Evolutionary conservation across 2,113 vertebrate genomes (phyloP), one percentile per base, ranked within the genome.

Genomic region (Phalacrocorax brasilianus): DNA sequence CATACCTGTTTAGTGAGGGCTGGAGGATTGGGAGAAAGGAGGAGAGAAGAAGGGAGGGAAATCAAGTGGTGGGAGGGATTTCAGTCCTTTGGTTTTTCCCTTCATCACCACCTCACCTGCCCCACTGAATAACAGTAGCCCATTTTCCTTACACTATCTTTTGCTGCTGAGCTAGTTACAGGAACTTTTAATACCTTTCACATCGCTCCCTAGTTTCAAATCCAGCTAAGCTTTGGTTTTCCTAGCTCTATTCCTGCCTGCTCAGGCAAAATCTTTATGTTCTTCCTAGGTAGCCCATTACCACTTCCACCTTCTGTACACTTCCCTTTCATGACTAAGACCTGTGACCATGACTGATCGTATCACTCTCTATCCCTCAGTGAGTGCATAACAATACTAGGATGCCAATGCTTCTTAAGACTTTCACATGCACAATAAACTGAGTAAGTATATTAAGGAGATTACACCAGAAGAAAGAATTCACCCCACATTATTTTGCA

Each of bases 261-360:
- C 16, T 68, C 11, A 30, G 44, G 19, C 17, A 55, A 81, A 78
- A 45, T 33, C 16, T 52, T 77, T 50, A 27, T 8, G 6, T 47
- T 80, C 4, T 63, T 68, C 63, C 5, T 17, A 68, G 33, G 67
- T 45, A 89, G 16, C 14, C 17, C 6, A 14, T n/a, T 78, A 15
- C 6, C 26, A 40, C 14, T 94, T 62, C 26, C 21, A 45, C 20
- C 22, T 79, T 68, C n/a, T 55, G 10, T 30, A 12, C 7, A 5
- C 30, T 47, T 89, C 22, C 14, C 8, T 80, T 84, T 38, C 49
- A 20, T 52, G 13, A 87, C 33, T 52, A 63, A 89, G 52, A 10
- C 50, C 35, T 66, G 40, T n/a, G 28, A n/a, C 24, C 0, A 0
- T 27, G 56, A 63, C 30, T 44, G 35, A n/a, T 50, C 1, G 1